Base-by-base conservation (phyloP, 2,888 invertebrate genomes). In the Actias luna region DNA sequence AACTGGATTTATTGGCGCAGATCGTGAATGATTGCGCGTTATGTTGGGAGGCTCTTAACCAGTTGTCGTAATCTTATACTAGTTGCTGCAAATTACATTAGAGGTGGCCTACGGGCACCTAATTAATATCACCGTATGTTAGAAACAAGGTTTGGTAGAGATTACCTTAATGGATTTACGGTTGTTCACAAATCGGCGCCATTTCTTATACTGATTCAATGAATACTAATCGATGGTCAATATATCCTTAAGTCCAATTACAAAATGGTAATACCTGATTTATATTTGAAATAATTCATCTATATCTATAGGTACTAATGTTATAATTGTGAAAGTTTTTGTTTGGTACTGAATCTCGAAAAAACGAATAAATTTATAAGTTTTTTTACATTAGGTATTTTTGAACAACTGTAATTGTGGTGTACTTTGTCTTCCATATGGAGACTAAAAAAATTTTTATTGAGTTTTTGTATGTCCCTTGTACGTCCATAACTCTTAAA, bases 1-100 rank as follows among this genome's bases (percentile, higher is more conserved):
- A 59, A 39, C 59, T 35, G 36, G 35, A 39, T 57, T 61, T 27
- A 61, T 52, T 22, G 16, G 5, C 29, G 14, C n/a, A 22, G 22
- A n/a, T 29, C 14, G 27, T 36, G 55, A 59, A 39, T 63, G 52
- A 59, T 63, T 59, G 39, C 46, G 22, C 46, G 46, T 50, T 29
- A 25, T 25, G 18, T 29, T n/a, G 25, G 27, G 14, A 42, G 59
- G 27, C 42, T 16, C 25, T 59, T 36, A n/a, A n/a, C 36, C 59
- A n/a, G 25, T 42, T 39, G 16, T 42, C 25, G 35, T 42, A 59
- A 59, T 59, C 59, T 59, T 59, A 16, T n/a, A 29, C 55, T 29
- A 27, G 29, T 27, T 29, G 29, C 16, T 55, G 29, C 55, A 55
- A 55, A 55, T 55, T 55, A 29, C 55, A 29, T 29, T 29, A 29